Evolutionary conservation across 2,797 vertebrate genomes (phyloP).

Genomic region (Pagetopsis macropterus): DNA sequence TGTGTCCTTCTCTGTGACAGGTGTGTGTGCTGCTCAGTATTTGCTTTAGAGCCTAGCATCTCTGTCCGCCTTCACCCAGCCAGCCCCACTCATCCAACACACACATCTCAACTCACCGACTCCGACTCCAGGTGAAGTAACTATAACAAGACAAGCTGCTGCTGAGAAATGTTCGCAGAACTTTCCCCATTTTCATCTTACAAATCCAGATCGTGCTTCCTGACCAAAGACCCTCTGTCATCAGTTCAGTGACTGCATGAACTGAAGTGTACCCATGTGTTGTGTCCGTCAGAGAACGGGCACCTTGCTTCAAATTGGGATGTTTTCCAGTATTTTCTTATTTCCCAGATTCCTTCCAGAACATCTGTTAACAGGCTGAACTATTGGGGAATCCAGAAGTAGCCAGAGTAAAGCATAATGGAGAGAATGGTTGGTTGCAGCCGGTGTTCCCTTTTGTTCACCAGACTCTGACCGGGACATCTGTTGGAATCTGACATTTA

Average conservation of each 20-base stretch:
- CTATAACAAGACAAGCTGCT: background rate
- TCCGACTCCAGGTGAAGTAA: background rate
- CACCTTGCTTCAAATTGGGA: background rate
- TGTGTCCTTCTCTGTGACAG: background rate
- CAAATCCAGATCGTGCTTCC: background rate
- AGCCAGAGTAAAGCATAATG: background rate
- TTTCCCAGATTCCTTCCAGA: too few relatives aligned
- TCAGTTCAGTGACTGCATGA: too few relatives aligned
- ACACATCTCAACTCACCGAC: background rate
- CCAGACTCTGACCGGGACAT: too few relatives aligned
- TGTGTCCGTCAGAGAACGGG: too few relatives aligned
- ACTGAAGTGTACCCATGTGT: too few relatives aligned
- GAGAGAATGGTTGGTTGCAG: too few relatives aligned
- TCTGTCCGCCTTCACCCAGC: conserved; percentile 17
- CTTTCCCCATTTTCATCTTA: background rate
- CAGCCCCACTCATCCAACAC: conserved; percentile 7
- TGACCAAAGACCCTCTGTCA: too few relatives aligned
- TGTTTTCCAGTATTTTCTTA: background rate
- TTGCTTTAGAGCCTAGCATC: conserved; percentile 42
- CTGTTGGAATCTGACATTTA: too few relatives aligned
- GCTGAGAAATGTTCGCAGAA: background rate
- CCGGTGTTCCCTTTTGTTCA: too few relatives aligned
- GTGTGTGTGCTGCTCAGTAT: conserved; percentile 16
- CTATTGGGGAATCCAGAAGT: background rate
- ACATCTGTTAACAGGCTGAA: background rate